Evolutionary conservation across 2,797 vertebrate genomes (phyloP).

Genomic region (Pseudochaenichthys georgianus): DNA sequence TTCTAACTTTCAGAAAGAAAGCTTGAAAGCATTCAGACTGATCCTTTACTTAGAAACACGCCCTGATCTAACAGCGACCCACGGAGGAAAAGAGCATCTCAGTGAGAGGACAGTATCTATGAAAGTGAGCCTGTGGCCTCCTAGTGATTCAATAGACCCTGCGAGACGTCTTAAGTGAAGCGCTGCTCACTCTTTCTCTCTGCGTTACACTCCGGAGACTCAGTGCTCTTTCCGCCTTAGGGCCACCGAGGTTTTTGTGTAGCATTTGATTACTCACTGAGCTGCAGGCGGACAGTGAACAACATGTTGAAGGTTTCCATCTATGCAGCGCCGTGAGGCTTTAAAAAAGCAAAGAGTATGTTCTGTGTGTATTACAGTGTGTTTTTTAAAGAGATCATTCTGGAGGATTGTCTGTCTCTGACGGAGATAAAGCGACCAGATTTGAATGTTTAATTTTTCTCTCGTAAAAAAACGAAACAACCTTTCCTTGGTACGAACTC

Average conservation of each 20-base stretch:
- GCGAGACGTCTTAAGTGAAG: conserved; percentile 58
- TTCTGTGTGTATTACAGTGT: conserved; percentile 7
- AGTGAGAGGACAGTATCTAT: conserved; percentile 35
- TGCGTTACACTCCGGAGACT: conserved; percentile 62
- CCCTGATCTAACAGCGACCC: conserved; percentile 5
- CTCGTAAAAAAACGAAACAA: background rate
- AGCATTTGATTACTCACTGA: conserved; percentile 74
- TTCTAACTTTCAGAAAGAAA: background rate
- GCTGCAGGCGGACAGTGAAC: conserved; percentile 60
- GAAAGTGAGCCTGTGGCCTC: conserved; percentile 55
- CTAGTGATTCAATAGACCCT: conserved; percentile 69
- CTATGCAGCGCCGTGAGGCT: conserved; percentile 45
- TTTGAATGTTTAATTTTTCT: background rate
- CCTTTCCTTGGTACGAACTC: background rate
- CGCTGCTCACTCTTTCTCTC: conserved; percentile 69
- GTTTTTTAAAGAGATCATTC: background rate
- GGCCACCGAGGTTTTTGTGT: conserved; percentile 72
- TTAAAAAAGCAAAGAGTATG: conserved; percentile 46
- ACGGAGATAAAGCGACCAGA: background rate
- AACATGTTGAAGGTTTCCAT: conserved; percentile 66
- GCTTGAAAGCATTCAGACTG: background rate
- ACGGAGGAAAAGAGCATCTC: conserved; percentile 68
- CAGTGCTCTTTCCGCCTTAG: conserved; percentile 74
- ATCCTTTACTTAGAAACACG: conserved; percentile 24
- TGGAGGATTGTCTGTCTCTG: background rate